phyloP scores from a whole-genome alignment of 2,888 invertebrate genomes.

The Lucinisca nassula region DNA sequence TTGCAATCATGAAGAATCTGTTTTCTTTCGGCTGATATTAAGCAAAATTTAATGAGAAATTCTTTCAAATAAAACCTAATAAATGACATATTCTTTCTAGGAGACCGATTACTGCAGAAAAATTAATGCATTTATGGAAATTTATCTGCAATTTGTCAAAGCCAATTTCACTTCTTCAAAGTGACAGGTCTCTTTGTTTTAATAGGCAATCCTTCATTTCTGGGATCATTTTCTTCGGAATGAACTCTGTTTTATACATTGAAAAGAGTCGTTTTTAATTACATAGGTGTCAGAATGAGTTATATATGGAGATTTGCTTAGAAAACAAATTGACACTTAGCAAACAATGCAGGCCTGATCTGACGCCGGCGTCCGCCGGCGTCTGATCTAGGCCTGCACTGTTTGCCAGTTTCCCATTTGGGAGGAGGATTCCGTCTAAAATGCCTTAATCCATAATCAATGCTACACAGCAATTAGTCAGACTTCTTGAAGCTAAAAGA shows the following conservation, averaged over 20 bases:
- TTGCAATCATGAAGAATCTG: not conserved
- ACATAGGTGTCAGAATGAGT: too few species aligned
- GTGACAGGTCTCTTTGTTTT: slow-evolving; percentile 7
- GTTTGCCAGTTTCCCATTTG: too few species aligned
- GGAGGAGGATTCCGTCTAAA: too few species aligned
- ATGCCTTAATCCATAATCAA: slow-evolving; percentile 17
- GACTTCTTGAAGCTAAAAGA: too few species aligned
- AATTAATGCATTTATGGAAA: slow-evolving; percentile 17
- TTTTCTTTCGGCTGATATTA: slow-evolving; percentile 3
- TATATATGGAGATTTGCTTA: too few species aligned
- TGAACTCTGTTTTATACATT: too few species aligned
- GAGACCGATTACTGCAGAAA: slow-evolving; percentile 11
- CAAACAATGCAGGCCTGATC: too few species aligned
- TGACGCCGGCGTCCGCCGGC: too few species aligned
- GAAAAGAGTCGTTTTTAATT: too few species aligned
- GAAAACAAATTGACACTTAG: too few species aligned
- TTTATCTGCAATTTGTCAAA: slow-evolving; percentile 8
- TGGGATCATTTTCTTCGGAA: too few species aligned
- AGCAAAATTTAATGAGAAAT: slow-evolving; percentile 13
- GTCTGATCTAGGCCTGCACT: too few species aligned
- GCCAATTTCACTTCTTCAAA: not conserved
- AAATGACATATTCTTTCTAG: slow-evolving; percentile 9
- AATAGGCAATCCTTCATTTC: slow-evolving; percentile 1
- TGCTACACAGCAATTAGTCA: slow-evolving; percentile 1
- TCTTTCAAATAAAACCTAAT: slow-evolving; percentile 15